Conservation (phyloP, 2,113 vertebrate species). For the human (Homo sapiens) region GRCh38 chr7:139567001-139567500, state of each 20-base stretch:
- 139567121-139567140: neutral
- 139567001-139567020: neutral
- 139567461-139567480: slow-evolving; percentile 64
- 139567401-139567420: neutral
- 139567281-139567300: neutral
- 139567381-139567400: slow-evolving; percentile 27
- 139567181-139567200: neutral
- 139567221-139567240: neutral
- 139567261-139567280: neutral
- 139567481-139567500: slow-evolving; percentile 21
- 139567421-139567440: slow-evolving; percentile 40
- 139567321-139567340: slow-evolving; percentile 74
- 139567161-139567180: slow-evolving; percentile 43
- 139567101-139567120: neutral
- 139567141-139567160: neutral
- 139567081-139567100: neutral
- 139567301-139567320: slow-evolving; percentile 17
- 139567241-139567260: neutral
- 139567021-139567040: neutral
- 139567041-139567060: rapidly evolving
- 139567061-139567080: neutral
- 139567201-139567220: neutral
- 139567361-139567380: slow-evolving; percentile 45
- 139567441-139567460: neutral
- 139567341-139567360: slow-evolving; percentile 55